Evolutionary conservation across 2,113 vertebrate species (phyloP), one percentile per base, ranked within the genome.

Genomic region (Phyllostomus discolor): DNA sequence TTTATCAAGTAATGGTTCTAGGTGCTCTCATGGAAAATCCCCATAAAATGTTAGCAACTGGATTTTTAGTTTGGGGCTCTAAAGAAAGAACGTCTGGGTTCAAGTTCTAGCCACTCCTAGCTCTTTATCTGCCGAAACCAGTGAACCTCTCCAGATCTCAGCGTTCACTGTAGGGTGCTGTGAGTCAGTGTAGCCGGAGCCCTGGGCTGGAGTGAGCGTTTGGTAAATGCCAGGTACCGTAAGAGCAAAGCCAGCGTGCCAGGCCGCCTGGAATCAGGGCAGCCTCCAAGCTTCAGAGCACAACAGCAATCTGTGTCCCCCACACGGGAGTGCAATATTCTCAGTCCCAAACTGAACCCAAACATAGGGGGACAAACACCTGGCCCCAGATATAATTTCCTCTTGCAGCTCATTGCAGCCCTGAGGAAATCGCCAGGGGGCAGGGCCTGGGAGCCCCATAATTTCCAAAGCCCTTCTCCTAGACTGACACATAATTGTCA

Each of bases 401-500:
- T 97, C 94, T 84, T 75, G 70, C 59, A 90, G 85, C 81, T 98
- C 86, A 19, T 88, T 95, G 94, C 88, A 81, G 97, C 75, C 72
- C 12, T 11, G 84, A 95, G 97, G 89, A 96, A 95, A 83, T 96
- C 80, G 4, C 81, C 8, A 10, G 91, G 96, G 89, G 79, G 80
- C 57, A 79, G 90, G 86, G 89, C 73, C 80, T 1, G 35, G 95
- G 94, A 93, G 96, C 90, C 92, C 92, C 81, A 9, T 97, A 91
- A 96, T 97, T 97, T 97, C 96, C 96, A 97, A 95, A 92, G 88
- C 95, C 94, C 96, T 90, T 91, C 95, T 93, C 80, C 85, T 59
- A 66, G 97, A 93, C 95, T 98, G 98, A 98, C 98, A 98, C 98
- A 96, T 97, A 97, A 98, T 98, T 98, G 98, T 98, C 98, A 98